These are phyloP conservation scores for Eucidaris tribuloides DNA, from an alignment of 35 echinoderm and acorn worm genomes.

Conservation along the genomic window DNA sequence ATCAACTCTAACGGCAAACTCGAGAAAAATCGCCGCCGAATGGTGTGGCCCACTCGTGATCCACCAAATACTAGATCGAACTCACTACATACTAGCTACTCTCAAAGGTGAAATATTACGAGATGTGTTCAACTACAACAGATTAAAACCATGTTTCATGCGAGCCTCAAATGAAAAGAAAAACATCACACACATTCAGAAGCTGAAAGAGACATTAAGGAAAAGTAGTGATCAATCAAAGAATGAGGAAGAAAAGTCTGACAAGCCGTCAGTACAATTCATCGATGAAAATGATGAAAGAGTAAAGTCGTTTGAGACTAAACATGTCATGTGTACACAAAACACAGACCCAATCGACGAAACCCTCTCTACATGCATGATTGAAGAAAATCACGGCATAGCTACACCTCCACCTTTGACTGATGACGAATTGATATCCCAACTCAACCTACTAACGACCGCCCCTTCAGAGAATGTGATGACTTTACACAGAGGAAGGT, in stretches of 20 bases:
- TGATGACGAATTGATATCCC: background rate
- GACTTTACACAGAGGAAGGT: background rate
- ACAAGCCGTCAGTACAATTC: conserved; percentile 10
- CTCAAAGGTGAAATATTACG: conserved; percentile 5
- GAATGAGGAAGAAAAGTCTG: background rate
- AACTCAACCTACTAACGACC: background rate
- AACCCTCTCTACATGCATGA: background rate
- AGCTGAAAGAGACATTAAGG: background rate
- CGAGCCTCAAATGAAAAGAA: background rate
- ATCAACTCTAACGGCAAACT: conserved; percentile 35
- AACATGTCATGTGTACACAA: background rate
- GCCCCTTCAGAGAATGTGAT: background rate
- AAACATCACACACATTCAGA: conserved; percentile 15
- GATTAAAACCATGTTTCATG: conserved; percentile 41
- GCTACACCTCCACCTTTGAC: background rate
- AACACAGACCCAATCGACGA: background rate
- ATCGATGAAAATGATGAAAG: conserved; percentile 6
- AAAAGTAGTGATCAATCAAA: background rate
- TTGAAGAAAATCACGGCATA: background rate
- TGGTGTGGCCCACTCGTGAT: conserved; percentile 50
- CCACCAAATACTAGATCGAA: conserved; percentile 21
- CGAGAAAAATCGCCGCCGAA: conserved; percentile 40
- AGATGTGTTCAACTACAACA: conserved; percentile 38
- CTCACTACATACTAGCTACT: conserved; percentile 26
- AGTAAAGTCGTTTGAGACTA: background rate